These are phyloP conservation scores for Pseudomugil tenellus DNA, from an alignment of 2,797 vertebrate species.

Conservation along the genomic window DNA sequence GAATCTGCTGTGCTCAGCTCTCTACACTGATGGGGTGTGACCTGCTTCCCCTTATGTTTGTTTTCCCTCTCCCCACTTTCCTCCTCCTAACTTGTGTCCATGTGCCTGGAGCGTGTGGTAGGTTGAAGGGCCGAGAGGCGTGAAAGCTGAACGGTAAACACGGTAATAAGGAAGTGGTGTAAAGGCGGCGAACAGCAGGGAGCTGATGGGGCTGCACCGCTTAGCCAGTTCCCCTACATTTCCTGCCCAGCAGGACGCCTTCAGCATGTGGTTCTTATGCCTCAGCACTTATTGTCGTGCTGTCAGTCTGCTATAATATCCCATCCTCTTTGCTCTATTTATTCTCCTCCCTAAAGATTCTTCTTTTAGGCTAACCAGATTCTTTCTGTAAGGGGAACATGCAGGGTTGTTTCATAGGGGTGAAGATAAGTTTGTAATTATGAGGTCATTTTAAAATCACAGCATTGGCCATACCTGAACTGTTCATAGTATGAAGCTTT, in stretches of 20 bases:
- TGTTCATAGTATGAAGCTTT: slow-evolving; percentile 15
- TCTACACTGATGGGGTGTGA: slow-evolving; percentile 67
- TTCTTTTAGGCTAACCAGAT: slow-evolving; percentile 73
- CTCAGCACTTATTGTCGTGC: slow-evolving; percentile 70
- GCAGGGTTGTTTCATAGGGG: slow-evolving; percentile 38
- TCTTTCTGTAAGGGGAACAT: slow-evolving; percentile 69
- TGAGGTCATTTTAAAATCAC: slow-evolving; percentile 38
- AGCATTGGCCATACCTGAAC: slow-evolving; percentile 17
- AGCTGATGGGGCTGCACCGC: slow-evolving; percentile 89
- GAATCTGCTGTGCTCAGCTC: slow-evolving; percentile 66
- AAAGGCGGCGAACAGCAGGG: slow-evolving; percentile 91
- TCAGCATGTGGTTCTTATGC: slow-evolving; percentile 83
- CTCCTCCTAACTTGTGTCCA: slow-evolving; percentile 40
- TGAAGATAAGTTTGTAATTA: slow-evolving; percentile 37
- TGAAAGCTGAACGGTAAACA: slow-evolving; percentile 93
- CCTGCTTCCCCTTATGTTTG: slow-evolving; percentile 83
- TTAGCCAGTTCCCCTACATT: slow-evolving; percentile 94
- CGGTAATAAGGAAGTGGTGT: slow-evolving; percentile 94
- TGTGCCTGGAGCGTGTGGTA: slow-evolving; percentile 68
- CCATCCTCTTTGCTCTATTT: slow-evolving; percentile 67
- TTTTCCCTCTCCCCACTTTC: slow-evolving; percentile 70
- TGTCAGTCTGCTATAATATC: slow-evolving; percentile 81
- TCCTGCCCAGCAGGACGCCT: slow-evolving; percentile 91
- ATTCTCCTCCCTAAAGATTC: slow-evolving; percentile 70
- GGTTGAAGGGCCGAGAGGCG: slow-evolving; percentile 79